Percentiles rank a stretch among this genome's conserved stretches.
phyloP scores from a whole-genome alignment of 2,113 vertebrate species.

The Aegithalos caudatus region DNA sequence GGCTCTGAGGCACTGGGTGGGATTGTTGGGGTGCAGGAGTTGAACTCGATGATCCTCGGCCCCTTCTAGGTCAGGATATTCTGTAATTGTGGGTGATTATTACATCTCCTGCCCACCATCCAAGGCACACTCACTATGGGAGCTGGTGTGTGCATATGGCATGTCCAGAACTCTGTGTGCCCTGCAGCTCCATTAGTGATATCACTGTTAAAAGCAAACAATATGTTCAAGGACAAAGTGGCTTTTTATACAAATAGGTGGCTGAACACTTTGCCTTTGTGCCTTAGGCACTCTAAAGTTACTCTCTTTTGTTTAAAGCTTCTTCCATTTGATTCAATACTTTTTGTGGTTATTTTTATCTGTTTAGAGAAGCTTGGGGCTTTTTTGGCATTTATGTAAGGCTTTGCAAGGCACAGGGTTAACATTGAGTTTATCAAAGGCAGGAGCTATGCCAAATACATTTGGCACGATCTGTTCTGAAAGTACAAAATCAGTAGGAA shows the following conservation, averaged over 20 bases:
- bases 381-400: not conserved
- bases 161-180: not conserved
- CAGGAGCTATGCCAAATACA: not conserved
- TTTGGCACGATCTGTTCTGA: not conserved
- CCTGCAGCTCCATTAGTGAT: not conserved
- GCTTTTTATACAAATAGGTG: not conserved
- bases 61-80: not conserved
- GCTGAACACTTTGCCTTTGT: not conserved
- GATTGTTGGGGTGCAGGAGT: not conserved
- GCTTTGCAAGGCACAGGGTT: not conserved
- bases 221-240: not conserved
- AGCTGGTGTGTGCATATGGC: not conserved
- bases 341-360: not conserved
- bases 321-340: not conserved
- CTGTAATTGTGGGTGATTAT: not conserved
- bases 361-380: not conserved
- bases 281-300: not conserved
- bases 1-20: not conserved
- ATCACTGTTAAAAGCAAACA: constrained; percentile 11
- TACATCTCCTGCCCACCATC: not conserved
- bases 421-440: not conserved
- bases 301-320: not conserved
- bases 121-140: not conserved
- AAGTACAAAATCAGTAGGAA: not conserved
- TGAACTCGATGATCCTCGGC: not conserved